Evolutionary conservation across 2,797 vertebrate genomes (phyloP), one percentile per base, ranked within the genome.

Genomic region (Smutsia gigantea): DNA sequence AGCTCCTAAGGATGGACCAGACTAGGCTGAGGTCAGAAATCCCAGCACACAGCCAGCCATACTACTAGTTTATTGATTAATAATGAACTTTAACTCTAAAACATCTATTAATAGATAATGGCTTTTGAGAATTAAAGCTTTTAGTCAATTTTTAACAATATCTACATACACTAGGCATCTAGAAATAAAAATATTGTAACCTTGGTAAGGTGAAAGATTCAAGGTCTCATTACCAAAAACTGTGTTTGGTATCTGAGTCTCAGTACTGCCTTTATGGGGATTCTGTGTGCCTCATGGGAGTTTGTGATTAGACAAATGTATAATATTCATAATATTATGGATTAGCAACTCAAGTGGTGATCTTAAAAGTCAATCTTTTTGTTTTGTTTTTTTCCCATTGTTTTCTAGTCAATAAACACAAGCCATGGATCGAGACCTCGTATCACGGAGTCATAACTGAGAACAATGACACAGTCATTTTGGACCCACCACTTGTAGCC

Each of bases 361-460:
- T 77, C 12, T 74, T 82, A 51, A 72, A 71, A 77, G 55, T 89
- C 57, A 61, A 17, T 37, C 18, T 89, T 86, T 59, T 90, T 78
- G 10, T 77, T 92, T 42, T 57, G 3, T 92, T 82, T 0, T 97
- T 93, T 27, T 46, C 46, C 69, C 97, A 29, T 68, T 98, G 46
- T 92, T 97, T 98, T 97, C 74, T 95, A 99, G 99, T 99, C 96
- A 99, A 99, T 97, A 99, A 99, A 97, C 99, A 99, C 98, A 99
- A 99, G 96, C 99, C 99, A 1, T 99, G 99, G 99, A 99, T 99
- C 63, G 99, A 99, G 99, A 99, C 99, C 0, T 99, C 99, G 0
- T 99, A 99, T 97, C 99, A 99, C 0, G 99, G 99, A 87, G 99
- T 99, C 97, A 99, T 99, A 98, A 99, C 99, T 3, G 99, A 99